Evolutionary conservation across 2,888 invertebrate genomes (phyloP), one percentile per base, ranked within the genome.

Genomic region (Barypeithes pellucidus): DNA sequence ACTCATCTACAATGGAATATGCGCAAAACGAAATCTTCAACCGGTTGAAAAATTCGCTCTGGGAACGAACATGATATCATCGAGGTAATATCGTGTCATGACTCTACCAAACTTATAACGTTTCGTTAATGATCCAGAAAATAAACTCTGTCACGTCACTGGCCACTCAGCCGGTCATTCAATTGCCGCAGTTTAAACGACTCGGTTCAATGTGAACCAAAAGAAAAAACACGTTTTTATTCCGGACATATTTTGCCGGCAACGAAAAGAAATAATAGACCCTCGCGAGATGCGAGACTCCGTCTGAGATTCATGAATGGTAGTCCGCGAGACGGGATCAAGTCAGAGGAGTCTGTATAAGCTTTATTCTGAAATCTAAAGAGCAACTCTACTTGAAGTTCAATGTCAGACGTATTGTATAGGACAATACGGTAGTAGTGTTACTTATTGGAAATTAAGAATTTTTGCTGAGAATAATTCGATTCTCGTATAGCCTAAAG

Each of bases 361-460:
- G 54, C 67, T 43, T 59, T 39, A 62, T 70, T 70, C 63, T 47
- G 33, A 67, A 52, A 61, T 72, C 43, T 72, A 61, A 72, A 72
- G 61, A 72, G 60, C 52, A 67, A 72, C 71, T 71, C 63, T 66
- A 71, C 71, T 72, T 71, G 52, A 72, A 66, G 73, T 73, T 73
- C 73, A 73, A 73, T 73, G 73, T 66, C 73, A 73, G 73, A 65
- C 73, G 59, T 47, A 29, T 39, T 43, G 65, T 61, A 47, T 61
- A 47, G 20, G 11, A 16, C 24, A 3, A 36, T 60, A 43, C n/a
- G 11, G 45, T 29, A 16, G 45, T 29, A 16, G 24, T 61, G n/a
- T n/a, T 45, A 12, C 20, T 50, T 11, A 24, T 50, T 24, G 11
- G 24, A 50, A 16, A 50, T 22, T 22, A n/a, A 22, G 4, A 8